phyloP scores from a whole-genome alignment of 2,888 invertebrate genomes.

The Tipula unca region DNA sequence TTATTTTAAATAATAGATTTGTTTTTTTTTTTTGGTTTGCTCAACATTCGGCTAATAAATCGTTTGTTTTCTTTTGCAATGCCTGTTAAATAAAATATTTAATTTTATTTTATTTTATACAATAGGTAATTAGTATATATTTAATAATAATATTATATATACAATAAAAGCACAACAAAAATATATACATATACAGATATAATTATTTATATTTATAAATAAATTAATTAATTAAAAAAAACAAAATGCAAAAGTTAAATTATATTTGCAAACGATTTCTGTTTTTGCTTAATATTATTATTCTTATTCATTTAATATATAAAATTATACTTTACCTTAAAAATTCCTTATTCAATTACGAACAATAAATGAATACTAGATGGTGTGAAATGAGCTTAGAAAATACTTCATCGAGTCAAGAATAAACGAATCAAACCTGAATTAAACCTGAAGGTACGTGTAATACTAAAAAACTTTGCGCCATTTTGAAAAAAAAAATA shows the following conservation, averaged over 20 bases:
- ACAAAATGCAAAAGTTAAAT: background rate
- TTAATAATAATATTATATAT: background rate
- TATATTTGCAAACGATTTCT: conserved; percentile 10
- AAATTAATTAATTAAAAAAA: background rate
- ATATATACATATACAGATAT: background rate
- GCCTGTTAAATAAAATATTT: conserved; percentile 18
- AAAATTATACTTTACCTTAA: background rate
- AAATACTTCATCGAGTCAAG: no score
- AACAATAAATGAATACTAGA: no score
- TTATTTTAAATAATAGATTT: background rate
- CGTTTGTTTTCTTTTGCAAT: conserved; percentile 18
- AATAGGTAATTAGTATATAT: background rate
- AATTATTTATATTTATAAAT: background rate
- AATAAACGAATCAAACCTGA: no score
- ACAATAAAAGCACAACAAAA: background rate
- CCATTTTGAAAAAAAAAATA: no score
- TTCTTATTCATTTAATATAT: background rate
- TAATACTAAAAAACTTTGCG: no score
- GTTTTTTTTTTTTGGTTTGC: background rate
- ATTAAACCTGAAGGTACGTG: no score
- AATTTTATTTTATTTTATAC: conserved; percentile 16
- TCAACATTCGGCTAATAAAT: conserved; percentile 17
- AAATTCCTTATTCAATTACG: no score
- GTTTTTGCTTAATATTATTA: background rate
- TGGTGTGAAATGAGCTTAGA: no score